Conservation (phyloP, 2,888 invertebrate genomes). For the Aelia acuminata region DNA sequence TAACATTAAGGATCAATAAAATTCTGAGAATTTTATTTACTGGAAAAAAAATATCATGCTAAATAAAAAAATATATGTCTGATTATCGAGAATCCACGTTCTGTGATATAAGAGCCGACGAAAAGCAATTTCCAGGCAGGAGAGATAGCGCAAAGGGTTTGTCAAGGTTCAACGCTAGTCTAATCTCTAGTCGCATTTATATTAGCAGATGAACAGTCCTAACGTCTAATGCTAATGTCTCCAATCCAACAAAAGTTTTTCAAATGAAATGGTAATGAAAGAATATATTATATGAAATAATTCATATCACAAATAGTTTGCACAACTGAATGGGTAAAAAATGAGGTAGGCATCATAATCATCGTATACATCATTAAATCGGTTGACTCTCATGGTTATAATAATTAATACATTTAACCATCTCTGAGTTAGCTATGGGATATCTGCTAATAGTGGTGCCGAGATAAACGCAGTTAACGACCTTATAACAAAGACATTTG, state of each 20-base stretch:
- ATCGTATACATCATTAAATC: too few relatives aligned
- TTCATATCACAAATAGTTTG: too few relatives aligned
- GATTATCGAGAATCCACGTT: conserved; percentile 17
- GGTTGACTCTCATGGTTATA: too few relatives aligned
- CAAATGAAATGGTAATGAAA: too few relatives aligned
- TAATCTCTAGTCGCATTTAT: background rate
- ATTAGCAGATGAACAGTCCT: conserved; percentile 1
- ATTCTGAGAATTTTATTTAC: background rate
- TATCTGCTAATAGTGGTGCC: too few relatives aligned
- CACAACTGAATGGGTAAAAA: too few relatives aligned
- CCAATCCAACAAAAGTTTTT: too few relatives aligned
- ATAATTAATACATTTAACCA: too few relatives aligned
- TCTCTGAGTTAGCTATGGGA: background rate
- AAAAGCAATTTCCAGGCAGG: background rate
- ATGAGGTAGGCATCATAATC: too few relatives aligned
- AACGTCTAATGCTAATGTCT: background rate
- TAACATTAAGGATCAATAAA: background rate
- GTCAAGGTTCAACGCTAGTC: conserved; percentile 19
- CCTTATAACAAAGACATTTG: background rate
- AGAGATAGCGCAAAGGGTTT: background rate
- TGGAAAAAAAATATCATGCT: background rate
- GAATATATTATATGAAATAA: too few relatives aligned
- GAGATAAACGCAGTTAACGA: conserved; percentile 16
- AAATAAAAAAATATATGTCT: background rate
- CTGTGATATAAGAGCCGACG: background rate